Conservation (phyloP, 2,797 vertebrate genomes). For the Amblyopsis hoosieri region DNA sequence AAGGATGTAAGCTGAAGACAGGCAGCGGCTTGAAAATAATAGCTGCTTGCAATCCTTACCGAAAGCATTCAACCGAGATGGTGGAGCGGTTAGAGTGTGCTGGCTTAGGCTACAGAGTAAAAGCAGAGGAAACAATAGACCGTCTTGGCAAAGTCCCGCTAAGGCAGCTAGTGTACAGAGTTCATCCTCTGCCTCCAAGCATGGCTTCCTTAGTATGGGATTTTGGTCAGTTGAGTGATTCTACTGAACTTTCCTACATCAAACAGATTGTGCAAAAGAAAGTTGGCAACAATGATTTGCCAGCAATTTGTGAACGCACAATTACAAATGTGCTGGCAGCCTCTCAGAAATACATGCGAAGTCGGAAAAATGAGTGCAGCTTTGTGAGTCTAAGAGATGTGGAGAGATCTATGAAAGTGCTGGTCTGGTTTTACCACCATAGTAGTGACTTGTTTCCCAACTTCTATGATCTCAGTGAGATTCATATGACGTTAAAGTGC, state of each 20-base stretch:
- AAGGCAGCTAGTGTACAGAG: constrained; percentile 83
- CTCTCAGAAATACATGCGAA: constrained; percentile 78
- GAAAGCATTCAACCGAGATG: constrained; percentile 76
- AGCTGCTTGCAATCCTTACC: constrained; percentile 84
- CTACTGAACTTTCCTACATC: constrained; percentile 77
- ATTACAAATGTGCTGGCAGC: constrained; percentile 72
- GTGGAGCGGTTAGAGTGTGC: constrained; percentile 79
- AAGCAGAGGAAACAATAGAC: constrained; percentile 77
- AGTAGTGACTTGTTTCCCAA: constrained; percentile 52
- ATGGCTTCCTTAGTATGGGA: constrained; percentile 84
- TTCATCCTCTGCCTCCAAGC: constrained; percentile 83
- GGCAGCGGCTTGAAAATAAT: constrained; percentile 78
- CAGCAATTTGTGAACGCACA: constrained; percentile 30
- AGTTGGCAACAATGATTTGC: constrained; percentile 48
- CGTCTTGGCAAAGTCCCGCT: constrained; percentile 81
- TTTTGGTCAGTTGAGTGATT: constrained; percentile 81
- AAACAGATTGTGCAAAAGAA: constrained; percentile 77
- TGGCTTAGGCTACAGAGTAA: constrained; percentile 82
- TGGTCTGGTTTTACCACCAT: constrained; percentile 79
- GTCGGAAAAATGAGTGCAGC: constrained; percentile 76
- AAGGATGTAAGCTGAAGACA: constrained; percentile 63
- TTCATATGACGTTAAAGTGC: constrained; percentile 62
- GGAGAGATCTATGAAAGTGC: constrained; percentile 79
- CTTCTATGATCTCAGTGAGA: background rate
- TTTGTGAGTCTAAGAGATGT: constrained; percentile 84